Base-by-base conservation (phyloP, 1,140 invertebrate genomes). In the Coptotermes formosanus region DNA sequence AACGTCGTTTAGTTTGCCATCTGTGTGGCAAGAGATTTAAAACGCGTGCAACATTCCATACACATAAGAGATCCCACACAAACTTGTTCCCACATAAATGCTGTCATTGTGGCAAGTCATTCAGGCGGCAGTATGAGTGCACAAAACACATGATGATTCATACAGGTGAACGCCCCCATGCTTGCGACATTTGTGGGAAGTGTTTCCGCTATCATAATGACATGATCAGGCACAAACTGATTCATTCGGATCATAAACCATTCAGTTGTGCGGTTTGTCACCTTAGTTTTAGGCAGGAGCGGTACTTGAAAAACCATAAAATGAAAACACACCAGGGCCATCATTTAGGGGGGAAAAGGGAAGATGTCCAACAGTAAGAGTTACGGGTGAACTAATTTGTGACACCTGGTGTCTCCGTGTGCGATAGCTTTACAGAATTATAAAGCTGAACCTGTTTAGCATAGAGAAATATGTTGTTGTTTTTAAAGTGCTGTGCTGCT, bases 191-290 rank as follows among this genome's bases (percentile, higher is more conserved):
- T 21, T 92, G 91, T 86, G 89, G 94, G 21, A 91, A 93, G 30
- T 91, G 91, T 21, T 95, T 94, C 89, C 92, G 93, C 4, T 93
- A 93, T 85, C 91, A 90, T 81, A 91, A 90, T 55, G 91, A 93
- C 85, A 87, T 93, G 6, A 91, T 91, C 9, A 91, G 92, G 85
- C 85, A 85, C 59, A 69, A 81, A 45, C 7, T 83, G 45, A 89
- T 93, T 8, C 94, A 95, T 89, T 92, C 91, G 8, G 92, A 92
- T 3, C 91, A 92, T 86, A 92, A 93, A 85, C 92, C 93, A 9
- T 94, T 92, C 88, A 90, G 92, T 23, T 95, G 94, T 89, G 88
- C 91, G 43, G 89, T 91, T 30, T 95, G 94, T 88, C 91, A 90
- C 1, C 90, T 91, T 45, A 91, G 89, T 21, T 95, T 94, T 88